Evolutionary conservation across 2,797 vertebrate genomes (phyloP).

Genomic region (Sebastes cheni): DNA sequence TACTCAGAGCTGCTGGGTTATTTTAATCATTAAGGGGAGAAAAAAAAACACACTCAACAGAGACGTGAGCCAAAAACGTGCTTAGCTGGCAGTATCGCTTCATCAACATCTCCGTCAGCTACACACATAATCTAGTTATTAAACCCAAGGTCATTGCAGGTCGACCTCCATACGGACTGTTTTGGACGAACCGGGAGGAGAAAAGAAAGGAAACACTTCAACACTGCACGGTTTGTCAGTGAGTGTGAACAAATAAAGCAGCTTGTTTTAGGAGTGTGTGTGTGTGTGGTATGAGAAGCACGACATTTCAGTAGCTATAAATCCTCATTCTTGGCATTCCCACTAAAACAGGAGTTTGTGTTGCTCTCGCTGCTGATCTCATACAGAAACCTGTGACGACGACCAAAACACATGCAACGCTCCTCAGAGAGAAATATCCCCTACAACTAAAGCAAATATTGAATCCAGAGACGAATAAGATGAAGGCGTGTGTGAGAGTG

Average conservation of each 20-base stretch:
- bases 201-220: background rate
- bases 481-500: background rate
- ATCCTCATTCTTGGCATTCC: constrained; percentile 36
- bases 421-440: background rate
- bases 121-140: background rate
- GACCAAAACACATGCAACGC: background rate
- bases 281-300: constrained; percentile 16
- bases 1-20: constrained; percentile 16
- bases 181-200: background rate
- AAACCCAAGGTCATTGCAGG: background rate
- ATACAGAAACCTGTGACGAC: background rate
- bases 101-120: background rate
- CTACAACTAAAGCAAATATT: background rate
- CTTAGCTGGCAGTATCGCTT: background rate
- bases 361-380: constrained; percentile 3
- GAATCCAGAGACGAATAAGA: background rate
- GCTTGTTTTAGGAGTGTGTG: background rate
- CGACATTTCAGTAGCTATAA: background rate
- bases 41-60: background rate
- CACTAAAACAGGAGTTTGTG: background rate
- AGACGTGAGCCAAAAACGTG: constrained; percentile 6
- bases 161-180: background rate
- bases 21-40: constrained; percentile 23
- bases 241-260: constrained; percentile 17
- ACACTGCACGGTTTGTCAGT: background rate